Evolutionary conservation across 2,888 invertebrate species (phyloP).

Genomic region (Oscheius sp.): DNA sequence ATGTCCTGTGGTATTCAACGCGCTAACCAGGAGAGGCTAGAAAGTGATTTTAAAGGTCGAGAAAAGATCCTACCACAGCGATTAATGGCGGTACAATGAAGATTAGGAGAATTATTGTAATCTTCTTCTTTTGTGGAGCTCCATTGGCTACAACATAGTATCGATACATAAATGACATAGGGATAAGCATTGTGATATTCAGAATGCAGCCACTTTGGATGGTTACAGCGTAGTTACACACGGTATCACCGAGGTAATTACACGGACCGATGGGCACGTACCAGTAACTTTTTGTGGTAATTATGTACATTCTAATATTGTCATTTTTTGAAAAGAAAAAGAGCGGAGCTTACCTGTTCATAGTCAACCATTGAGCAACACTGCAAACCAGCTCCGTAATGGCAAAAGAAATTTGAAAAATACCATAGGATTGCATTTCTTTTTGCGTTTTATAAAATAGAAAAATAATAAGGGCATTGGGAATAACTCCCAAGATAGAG

Average conservation of each 20-base stretch:
- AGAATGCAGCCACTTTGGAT: constrained; percentile 3
- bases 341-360: constrained; percentile 2
- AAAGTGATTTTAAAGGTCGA: background rate
- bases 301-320: background rate
- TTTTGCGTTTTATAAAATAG: constrained; percentile 6
- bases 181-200: constrained; percentile 19
- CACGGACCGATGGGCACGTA: constrained; percentile 15
- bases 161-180: constrained; percentile 6
- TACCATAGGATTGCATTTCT: constrained; percentile 11
- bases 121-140: background rate
- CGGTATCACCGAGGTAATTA: background rate
- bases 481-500: background rate
- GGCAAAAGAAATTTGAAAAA: constrained; percentile 10
- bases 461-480: background rate
- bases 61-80: constrained; percentile 1
- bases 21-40: background rate
- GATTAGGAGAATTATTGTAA: background rate
- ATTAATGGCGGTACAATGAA: constrained; percentile 6
- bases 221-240: background rate
- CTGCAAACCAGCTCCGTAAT: constrained; percentile 9
- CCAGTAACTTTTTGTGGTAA: background rate
- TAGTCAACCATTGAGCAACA: background rate
- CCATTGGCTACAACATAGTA: constrained; percentile 3
- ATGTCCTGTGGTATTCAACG: background rate
- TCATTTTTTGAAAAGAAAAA: background rate